phyloP scores from a whole-genome alignment of 2,888 invertebrate genomes.

The Lepetodrilus schrolli region DNA sequence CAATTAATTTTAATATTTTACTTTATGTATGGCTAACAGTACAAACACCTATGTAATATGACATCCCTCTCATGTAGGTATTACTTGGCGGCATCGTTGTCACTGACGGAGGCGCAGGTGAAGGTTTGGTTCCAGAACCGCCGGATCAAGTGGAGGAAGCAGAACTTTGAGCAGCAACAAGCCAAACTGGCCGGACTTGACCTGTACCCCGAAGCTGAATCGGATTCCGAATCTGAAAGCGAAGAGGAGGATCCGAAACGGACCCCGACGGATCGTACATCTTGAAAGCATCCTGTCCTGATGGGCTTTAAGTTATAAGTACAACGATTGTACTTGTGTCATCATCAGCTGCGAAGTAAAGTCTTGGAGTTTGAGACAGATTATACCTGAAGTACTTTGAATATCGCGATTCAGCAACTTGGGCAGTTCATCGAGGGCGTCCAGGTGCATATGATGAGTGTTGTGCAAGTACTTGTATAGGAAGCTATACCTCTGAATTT shows the following conservation, averaged over 20 bases:
- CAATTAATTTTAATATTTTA: no score
- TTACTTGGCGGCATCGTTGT: conserved; percentile 90
- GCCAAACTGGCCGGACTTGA: conserved; percentile 55
- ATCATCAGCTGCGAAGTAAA: not conserved
- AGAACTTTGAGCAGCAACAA: conserved; percentile 89
- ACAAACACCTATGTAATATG: no score
- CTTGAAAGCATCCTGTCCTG: not conserved
- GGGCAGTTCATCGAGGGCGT: no score
- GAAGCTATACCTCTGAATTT: no score
- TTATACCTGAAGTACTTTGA: no score
- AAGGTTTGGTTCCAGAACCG: conserved; percentile 76
- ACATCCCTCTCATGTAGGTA: no score
- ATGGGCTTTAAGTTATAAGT: not conserved
- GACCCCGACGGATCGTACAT: not conserved
- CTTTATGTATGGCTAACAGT: no score
- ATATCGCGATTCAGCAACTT: no score
- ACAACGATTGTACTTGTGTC: not conserved
- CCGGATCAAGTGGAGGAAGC: conserved; percentile 96
- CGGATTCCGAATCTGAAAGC: conserved; percentile 47
- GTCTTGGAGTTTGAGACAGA: no score
- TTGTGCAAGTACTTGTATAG: no score
- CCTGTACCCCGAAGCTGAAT: conserved; percentile 44
- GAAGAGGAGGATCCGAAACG: conserved; percentile 27
- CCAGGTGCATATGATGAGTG: no score
- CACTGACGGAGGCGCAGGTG: conserved; percentile 91